Conservation (phyloP, 1,140 invertebrate species). For the Leptoteleia sp. region DNA sequence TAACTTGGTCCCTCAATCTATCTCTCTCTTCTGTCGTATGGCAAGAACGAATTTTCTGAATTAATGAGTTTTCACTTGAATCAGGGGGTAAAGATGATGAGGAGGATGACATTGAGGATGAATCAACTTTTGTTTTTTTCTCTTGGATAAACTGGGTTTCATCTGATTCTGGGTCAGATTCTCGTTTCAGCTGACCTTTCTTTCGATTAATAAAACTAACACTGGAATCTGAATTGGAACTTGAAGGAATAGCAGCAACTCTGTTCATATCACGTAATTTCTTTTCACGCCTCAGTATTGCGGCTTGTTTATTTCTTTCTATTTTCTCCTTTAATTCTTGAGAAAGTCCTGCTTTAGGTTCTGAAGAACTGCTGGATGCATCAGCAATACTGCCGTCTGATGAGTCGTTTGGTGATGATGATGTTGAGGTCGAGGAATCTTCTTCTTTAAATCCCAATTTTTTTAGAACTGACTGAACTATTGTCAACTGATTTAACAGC, state of each 20-base stretch:
- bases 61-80: slow-evolving; percentile 21
- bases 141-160: not conserved
- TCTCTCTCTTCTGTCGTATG: slow-evolving; percentile 45
- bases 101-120: slow-evolving; percentile 8
- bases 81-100: slow-evolving; percentile 1
- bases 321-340: slow-evolving; percentile 68
- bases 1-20: slow-evolving; percentile 65
- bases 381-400: slow-evolving; percentile 22
- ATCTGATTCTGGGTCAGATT: slow-evolving; percentile 27
- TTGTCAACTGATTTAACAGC: slow-evolving; percentile 74
- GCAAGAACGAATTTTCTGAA: slow-evolving; percentile 22
- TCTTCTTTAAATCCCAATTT: slow-evolving; percentile 60
- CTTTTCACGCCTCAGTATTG: slow-evolving; percentile 46
- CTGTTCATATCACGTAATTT: slow-evolving; percentile 69
- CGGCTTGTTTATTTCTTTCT: slow-evolving; percentile 66
- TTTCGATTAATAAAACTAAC: too few species aligned
- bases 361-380: slow-evolving; percentile 30
- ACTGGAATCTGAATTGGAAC: slow-evolving; percentile 6
- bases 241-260: slow-evolving; percentile 27
- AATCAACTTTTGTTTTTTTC: slow-evolving; percentile 26
- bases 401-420: slow-evolving; percentile 10
- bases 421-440: slow-evolving; percentile 36
- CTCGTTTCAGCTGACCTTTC: slow-evolving; percentile 8
- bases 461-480: slow-evolving; percentile 75
- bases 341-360: slow-evolving; percentile 17